phyloP scores from a whole-genome alignment of 2,113 vertebrate genomes.

The Myiagra hebetior region DNA sequence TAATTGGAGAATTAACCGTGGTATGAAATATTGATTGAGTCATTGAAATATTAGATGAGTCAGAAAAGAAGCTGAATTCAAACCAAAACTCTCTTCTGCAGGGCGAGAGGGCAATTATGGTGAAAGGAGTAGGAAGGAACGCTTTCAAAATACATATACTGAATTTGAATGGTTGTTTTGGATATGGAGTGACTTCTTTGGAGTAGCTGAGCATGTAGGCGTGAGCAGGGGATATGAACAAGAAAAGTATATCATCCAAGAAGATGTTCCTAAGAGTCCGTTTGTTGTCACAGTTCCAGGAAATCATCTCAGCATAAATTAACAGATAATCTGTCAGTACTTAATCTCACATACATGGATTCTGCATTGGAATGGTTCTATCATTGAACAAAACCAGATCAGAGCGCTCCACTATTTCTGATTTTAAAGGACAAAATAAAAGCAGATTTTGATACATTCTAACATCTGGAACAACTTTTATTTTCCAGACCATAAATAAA shows the following conservation, averaged over 20 bases:
- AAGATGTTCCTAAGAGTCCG: rapidly evolving
- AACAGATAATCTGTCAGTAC: not conserved
- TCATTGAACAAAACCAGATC: not conserved
- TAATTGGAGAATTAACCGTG: too few relatives aligned
- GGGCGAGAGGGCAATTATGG: not conserved
- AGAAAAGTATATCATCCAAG: not conserved
- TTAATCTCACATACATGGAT: not conserved
- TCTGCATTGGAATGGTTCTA: not conserved
- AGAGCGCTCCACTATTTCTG: not conserved
- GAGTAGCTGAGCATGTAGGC: not conserved
- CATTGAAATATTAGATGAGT: not conserved
- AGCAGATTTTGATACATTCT: not conserved
- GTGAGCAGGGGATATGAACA: not conserved
- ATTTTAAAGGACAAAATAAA: not conserved
- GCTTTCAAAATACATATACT: not conserved
- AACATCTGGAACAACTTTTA: not conserved
- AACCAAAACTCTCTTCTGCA: not conserved
- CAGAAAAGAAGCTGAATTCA: not conserved
- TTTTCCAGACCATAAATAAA: not conserved
- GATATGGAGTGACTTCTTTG: not conserved
- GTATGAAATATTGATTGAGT: too few relatives aligned
- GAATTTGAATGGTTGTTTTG: not conserved
- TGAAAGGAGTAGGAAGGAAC: not conserved
- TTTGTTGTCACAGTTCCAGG: not conserved
- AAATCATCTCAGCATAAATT: not conserved